Base-by-base conservation (phyloP, 2,888 invertebrate species). In the Stenchaetothrips biformis region DNA sequence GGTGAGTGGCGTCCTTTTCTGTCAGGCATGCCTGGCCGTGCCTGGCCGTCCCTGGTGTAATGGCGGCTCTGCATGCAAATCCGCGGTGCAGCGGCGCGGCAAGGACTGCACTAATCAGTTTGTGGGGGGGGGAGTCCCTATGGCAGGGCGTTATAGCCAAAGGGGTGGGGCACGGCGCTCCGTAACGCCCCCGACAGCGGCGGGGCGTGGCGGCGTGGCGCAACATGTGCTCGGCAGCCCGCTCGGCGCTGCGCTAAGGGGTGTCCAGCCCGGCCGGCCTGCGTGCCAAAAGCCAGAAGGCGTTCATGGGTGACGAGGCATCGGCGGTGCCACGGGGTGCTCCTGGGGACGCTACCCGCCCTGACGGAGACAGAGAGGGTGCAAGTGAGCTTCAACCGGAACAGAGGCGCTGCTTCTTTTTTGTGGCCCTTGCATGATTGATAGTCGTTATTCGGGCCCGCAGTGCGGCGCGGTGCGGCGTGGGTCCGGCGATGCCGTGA, bases 221-320 rank as follows among this genome's bases (percentile, higher is more conserved):
- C 67, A 74, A 74, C 67, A 74, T 74, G 67, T 74, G 67, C 67
- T 21, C 8, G 67, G 67, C 67, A 74, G 67, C 7, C 67, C 37
- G 37, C 37, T 37, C 2, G 67, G 21, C 7, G 21, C 53, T 4
- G 21, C 21, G 67, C 67, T 21, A 11, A 11, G 25, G 8, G 67
- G 67, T 21, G 67, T 25, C 37, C 37, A 37, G 37, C 37, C 67
- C 9, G 67, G 8, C 67, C 21, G 67, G 53, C 21, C 25, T 11
- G 67, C 21, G 25, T 21, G 67, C 9, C 67, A 7, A 37, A 37
- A 37, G 37, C 18, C 59, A 25, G 25, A 25, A 74, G 67, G 67
- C 67, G 67, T 74, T 74, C 67, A 74, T 74, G 67, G 67, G 25
- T 74, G 67, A 74, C 67, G 67, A 7, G 18, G 59, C 59, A 59